Conservation (phyloP, 2,888 invertebrate genomes). For the Sepioteuthis lessoniana region DNA sequence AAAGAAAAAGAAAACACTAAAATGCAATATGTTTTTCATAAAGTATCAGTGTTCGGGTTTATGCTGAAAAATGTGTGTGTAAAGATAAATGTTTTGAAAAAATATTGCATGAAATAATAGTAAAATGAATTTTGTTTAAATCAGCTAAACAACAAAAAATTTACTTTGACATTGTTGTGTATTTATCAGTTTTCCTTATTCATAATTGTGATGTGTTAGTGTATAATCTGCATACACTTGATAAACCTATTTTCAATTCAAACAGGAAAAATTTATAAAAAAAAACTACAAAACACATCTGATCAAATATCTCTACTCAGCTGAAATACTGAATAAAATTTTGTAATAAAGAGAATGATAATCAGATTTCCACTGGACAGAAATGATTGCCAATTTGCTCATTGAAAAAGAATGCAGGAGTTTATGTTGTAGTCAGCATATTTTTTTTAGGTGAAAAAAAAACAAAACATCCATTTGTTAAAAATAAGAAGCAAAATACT, state of each 20-base stretch:
- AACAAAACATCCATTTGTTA: not conserved
- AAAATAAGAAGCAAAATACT: not conserved
- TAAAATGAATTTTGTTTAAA: not conserved
- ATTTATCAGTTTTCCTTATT: not conserved
- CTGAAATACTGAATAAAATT: not conserved
- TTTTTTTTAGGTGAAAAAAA: not conserved
- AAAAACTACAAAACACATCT: not conserved
- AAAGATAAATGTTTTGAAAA: too few relatives aligned
- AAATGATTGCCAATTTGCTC: not conserved
- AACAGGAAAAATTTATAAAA: not conserved
- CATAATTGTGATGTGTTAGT: not conserved
- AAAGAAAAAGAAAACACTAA: not conserved
- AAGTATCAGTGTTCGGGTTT: too few relatives aligned
- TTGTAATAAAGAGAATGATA: not conserved
- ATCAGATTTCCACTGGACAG: not conserved
- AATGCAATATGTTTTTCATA: not conserved
- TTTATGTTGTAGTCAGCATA: not conserved
- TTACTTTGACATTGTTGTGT: not conserved
- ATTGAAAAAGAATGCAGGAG: too few relatives aligned
- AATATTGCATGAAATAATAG: too few relatives aligned
- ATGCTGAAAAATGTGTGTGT: too few relatives aligned
- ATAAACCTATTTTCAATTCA: not conserved
- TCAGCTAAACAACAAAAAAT: not conserved
- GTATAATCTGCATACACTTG: not conserved
- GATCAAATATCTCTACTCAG: not conserved